Evolutionary conservation across 2,797 vertebrate genomes (phyloP).

Genomic region (Centropyge bicolor): DNA sequence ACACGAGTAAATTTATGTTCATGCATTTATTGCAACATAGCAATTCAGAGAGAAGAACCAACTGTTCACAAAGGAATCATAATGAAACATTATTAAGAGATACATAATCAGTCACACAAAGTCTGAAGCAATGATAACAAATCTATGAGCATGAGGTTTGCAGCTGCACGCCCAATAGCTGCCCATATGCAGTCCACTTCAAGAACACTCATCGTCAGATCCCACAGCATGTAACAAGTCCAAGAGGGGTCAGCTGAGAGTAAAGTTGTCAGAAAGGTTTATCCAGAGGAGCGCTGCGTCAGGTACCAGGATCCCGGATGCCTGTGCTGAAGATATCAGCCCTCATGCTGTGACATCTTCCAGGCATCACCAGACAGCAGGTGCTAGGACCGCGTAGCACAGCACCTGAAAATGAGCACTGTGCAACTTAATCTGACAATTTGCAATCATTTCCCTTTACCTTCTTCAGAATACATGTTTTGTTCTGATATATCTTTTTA

Average conservation of each 20-base stretch:
- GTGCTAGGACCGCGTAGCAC: conserved; percentile 78
- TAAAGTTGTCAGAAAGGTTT: conserved; percentile 4
- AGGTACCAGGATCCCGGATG: conserved; percentile 11
- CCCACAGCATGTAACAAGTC: conserved; percentile 11
- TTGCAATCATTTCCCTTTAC: not conserved
- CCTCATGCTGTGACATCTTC: conserved; percentile 22
- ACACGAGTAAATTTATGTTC: conserved; percentile 38
- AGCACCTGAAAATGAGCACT: conserved; percentile 80
- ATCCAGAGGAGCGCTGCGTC: conserved; percentile 10
- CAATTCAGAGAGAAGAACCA: conserved; percentile 47
- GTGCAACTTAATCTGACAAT: not conserved
- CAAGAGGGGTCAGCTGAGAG: conserved; percentile 11
- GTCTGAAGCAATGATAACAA: conserved; percentile 10
- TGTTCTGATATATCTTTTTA: not conserved
- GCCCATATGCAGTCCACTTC: conserved; percentile 37
- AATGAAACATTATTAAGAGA: conserved; percentile 4
- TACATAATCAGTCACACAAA: conserved; percentile 20
- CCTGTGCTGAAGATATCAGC: conserved; percentile 23
- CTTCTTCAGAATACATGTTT: not conserved
- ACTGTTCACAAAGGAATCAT: conserved; percentile 19
- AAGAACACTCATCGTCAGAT: conserved; percentile 42
- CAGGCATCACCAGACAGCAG: conserved; percentile 27
- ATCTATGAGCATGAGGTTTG: not conserved
- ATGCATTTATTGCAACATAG: conserved; percentile 71
- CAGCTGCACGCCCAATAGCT: conserved; percentile 14